phyloP scores from a whole-genome alignment of 2,113 vertebrate species.

The Coregonus clupeaformis region DNA sequence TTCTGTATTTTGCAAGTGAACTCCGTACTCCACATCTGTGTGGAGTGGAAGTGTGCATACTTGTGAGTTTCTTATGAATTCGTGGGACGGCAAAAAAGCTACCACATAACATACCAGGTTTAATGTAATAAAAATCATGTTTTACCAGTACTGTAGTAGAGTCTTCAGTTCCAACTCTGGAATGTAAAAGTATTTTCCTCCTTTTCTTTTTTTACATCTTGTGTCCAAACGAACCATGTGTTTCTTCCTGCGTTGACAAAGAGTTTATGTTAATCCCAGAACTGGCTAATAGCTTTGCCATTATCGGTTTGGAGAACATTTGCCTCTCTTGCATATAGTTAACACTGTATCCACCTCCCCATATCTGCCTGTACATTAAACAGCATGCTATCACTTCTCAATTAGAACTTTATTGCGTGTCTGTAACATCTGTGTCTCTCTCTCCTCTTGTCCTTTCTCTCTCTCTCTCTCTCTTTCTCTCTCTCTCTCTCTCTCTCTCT shows the following conservation, averaged over 20 bases:
- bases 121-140: background rate
- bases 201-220: background rate
- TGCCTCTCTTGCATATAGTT: constrained; percentile 29
- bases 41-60: no score
- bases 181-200: background rate
- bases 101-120: background rate
- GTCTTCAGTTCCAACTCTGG: background rate
- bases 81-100: no score
- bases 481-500: constrained; percentile 5
- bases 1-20: no score
- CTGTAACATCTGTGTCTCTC: constrained; percentile 21
- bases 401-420: constrained; percentile 35
- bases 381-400: constrained; percentile 57
- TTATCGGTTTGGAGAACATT: constrained; percentile 32
- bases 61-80: no score
- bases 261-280: constrained; percentile 14
- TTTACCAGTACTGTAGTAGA: background rate
- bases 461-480: background rate
- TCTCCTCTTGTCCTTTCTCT: constrained; percentile 38
- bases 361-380: constrained; percentile 38
- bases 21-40: no score
- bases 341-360: constrained; percentile 47
- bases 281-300: constrained; percentile 6
- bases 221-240: constrained; percentile 8
- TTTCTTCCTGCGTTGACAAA: constrained; percentile 2